Percentiles rank a stretch among this genome's conserved stretches.
phyloP scores from a whole-genome alignment of 2,888 invertebrate genomes.

The Myathropa florea region DNA sequence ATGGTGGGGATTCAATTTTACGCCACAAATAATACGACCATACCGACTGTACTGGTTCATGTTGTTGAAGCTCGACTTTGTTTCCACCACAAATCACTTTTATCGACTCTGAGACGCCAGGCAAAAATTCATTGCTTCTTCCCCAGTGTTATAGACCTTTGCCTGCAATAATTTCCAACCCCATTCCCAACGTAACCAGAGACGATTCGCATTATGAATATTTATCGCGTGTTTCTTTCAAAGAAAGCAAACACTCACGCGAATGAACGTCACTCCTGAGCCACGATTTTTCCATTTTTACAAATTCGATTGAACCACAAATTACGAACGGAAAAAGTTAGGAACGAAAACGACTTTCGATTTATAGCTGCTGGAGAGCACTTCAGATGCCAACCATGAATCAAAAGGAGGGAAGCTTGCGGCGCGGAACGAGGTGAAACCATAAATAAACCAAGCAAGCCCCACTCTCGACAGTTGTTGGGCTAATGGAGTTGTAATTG shows the following conservation, averaged over 20 bases:
- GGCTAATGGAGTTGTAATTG: conserved; percentile 33
- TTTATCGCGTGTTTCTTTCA: conserved; percentile 58
- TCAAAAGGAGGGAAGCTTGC: background rate
- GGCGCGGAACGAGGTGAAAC: conserved; percentile 14
- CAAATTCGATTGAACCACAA: conserved; percentile 13
- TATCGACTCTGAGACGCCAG: no score
- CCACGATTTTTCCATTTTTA: conserved; percentile 17
- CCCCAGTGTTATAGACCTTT: no score
- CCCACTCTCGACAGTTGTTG: conserved; percentile 9
- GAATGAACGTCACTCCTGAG: conserved; percentile 10
- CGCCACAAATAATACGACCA: no score
- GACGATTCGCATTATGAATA: conserved; percentile 48
- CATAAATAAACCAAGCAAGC: conserved; percentile 35
- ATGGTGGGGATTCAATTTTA: no score
- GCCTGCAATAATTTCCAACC: background rate
- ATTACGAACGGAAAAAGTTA: background rate
- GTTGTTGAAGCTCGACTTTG: no score
- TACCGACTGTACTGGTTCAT: no score
- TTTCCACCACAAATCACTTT: no score
- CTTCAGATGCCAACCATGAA: background rate
- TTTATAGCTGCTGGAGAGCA: conserved; percentile 12
- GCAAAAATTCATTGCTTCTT: no score
- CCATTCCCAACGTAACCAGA: background rate
- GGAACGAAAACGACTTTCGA: conserved; percentile 8
- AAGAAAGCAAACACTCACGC: background rate